phyloP scores from a whole-genome alignment of 2,888 invertebrate genomes.

The Vannuccia rotundouncinata region DNA sequence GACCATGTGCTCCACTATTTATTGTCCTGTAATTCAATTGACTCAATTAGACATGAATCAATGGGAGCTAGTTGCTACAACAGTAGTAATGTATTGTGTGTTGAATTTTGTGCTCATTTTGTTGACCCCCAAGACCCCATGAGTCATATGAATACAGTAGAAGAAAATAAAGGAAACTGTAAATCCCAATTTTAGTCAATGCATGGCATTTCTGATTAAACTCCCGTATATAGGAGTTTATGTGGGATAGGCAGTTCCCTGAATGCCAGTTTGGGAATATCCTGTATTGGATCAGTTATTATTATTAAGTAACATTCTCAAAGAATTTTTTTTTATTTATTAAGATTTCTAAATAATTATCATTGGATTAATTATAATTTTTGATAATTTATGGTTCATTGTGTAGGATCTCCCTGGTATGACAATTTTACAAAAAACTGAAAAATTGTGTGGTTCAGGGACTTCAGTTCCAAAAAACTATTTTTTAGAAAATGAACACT shows the following conservation, averaged over 20 bases:
- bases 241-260: background rate
- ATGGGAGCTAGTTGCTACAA: background rate
- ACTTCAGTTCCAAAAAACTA: no score
- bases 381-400: no score
- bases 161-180: background rate
- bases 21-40: background rate
- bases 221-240: background rate
- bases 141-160: background rate
- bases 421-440: no score
- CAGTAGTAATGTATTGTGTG: background rate
- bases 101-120: background rate
- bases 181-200: background rate
- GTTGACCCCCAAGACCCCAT: background rate
- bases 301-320: slow-evolving; percentile 11
- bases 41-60: background rate
- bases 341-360: no score
- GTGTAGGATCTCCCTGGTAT: no score
- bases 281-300: slow-evolving; percentile 13
- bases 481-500: no score
- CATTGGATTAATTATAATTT: no score
- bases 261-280: background rate
- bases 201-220: background rate
- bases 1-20: background rate
- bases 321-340: no score
- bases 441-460: no score